phyloP scores from a whole-genome alignment of 1,140 invertebrate genomes.

The Drosophila bifasciata region DNA sequence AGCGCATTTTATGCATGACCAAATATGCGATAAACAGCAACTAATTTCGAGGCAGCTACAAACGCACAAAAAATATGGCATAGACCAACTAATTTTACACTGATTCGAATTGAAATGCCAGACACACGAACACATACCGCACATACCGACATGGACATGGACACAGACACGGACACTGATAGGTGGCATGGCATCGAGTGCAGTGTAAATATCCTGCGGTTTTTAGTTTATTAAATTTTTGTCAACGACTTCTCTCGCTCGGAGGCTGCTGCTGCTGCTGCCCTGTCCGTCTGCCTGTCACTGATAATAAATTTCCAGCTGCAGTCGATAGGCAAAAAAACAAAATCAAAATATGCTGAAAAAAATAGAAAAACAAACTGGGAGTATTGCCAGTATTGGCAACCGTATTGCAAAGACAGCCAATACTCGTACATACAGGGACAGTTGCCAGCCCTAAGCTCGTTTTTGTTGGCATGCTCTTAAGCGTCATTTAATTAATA shows the following conservation, averaged over 20 bases:
- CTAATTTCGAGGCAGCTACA: slow-evolving; percentile 42
- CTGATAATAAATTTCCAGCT: slow-evolving; percentile 71
- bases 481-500: slow-evolving; percentile 76
- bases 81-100: slow-evolving; percentile 68
- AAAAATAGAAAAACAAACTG: slow-evolving; percentile 28
- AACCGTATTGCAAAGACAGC: no score
- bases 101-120: slow-evolving; percentile 37
- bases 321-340: slow-evolving; percentile 5
- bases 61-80: slow-evolving; percentile 18
- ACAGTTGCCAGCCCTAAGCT: slow-evolving; percentile 30
- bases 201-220: slow-evolving; percentile 76
- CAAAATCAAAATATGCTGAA: background rate
- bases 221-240: slow-evolving; percentile 83
- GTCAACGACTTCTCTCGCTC: slow-evolving; percentile 51
- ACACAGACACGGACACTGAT: background rate
- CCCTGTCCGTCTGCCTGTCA: slow-evolving; percentile 61
- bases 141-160: slow-evolving; percentile 3
- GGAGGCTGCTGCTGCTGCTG: slow-evolving; percentile 7
- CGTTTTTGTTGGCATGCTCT: slow-evolving; percentile 50
- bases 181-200: slow-evolving; percentile 53
- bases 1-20: slow-evolving; percentile 62
- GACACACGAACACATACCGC: background rate
- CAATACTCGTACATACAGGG: background rate
- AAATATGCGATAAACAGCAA: slow-evolving; percentile 63
- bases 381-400: no score